Percentiles rank a stretch among this genome's conserved stretches.
These are phyloP conservation scores for Prionace glauca DNA, from an alignment of 2,797 vertebrate species.

Conservation along the genomic window DNA sequence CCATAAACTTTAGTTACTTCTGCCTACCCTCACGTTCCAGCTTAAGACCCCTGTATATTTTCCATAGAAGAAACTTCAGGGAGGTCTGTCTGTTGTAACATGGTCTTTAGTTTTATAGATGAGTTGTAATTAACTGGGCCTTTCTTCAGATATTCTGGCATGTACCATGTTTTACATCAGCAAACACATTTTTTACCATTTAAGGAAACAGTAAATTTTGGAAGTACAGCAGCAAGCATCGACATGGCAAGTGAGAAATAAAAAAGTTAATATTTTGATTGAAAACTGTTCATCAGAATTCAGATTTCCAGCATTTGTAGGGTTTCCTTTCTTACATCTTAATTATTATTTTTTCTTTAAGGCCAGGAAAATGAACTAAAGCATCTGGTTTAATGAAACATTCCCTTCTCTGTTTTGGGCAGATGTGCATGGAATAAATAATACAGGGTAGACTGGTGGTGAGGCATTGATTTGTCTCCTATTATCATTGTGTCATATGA, in stretches of 20 bases:
- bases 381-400: not conserved
- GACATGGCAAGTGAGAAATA: not conserved
- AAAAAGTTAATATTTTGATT: not conserved
- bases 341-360: not conserved
- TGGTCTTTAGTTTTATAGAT: constrained; percentile 20
- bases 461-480: not conserved
- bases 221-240: not conserved
- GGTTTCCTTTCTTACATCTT: not conserved
- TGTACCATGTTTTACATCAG: not conserved
- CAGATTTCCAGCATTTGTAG: not conserved
- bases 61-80: not conserved
- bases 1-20: not conserved
- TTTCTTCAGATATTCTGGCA: not conserved
- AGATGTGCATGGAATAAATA: constrained; percentile 11
- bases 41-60: not conserved
- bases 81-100: not conserved
- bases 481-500: not conserved
- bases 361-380: not conserved
- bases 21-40: not conserved
- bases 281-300: constrained; percentile 10
- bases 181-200: not conserved
- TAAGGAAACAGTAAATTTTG: not conserved
- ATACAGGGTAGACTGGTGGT: not conserved
- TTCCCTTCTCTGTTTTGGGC: not conserved
- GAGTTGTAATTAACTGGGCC: constrained; percentile 30